phyloP scores from a whole-genome alignment of 2,113 vertebrate genomes.

The Myotis yumanensis region DNA sequence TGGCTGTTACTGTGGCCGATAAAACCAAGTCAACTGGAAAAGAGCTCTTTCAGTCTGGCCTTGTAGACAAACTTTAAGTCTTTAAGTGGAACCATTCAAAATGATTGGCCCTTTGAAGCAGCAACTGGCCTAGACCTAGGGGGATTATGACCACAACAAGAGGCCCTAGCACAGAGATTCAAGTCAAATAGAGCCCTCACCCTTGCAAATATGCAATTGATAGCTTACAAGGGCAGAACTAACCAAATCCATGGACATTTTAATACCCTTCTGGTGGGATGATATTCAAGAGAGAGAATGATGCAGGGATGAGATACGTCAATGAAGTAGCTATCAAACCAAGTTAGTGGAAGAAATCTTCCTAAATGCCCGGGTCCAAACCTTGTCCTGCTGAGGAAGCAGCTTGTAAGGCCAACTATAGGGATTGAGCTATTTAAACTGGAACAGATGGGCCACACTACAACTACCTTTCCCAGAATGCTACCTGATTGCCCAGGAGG shows the following conservation, averaged over 20 bases:
- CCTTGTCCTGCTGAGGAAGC: neutral
- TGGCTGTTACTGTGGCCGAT: constrained; percentile 66
- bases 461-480: neutral
- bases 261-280: neutral
- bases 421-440: neutral
- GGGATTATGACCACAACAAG: neutral
- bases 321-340: neutral
- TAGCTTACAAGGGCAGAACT: neutral
- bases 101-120: constrained; percentile 46
- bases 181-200: neutral
- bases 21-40: constrained; percentile 75
- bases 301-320: neutral
- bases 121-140: neutral
- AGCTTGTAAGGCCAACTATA: neutral
- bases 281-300: neutral
- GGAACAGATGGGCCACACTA: neutral
- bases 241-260: constrained; percentile 25
- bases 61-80: constrained; percentile 58
- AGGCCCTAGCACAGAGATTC: neutral
- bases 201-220: constrained; percentile 16
- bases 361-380: neutral
- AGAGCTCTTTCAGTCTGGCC: constrained; percentile 55
- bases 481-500: neutral
- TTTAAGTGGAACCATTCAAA: constrained; percentile 43
- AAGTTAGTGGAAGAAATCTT: constrained; percentile 7